Conservation (phyloP, 1,140 invertebrate genomes). For the Yoshiicerus persimilis region DNA sequence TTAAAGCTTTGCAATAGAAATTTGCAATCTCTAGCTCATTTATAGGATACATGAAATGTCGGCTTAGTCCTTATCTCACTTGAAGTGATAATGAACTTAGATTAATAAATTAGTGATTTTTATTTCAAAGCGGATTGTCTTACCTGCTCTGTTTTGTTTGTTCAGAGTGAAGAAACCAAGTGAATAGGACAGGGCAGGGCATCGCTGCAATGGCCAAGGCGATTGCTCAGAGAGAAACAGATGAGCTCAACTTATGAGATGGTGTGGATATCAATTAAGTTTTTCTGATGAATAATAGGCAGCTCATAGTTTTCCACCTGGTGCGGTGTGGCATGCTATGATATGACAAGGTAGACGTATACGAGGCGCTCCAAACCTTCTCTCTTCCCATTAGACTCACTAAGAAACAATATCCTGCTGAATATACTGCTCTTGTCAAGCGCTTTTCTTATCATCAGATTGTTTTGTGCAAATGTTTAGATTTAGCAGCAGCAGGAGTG, state of each 20-base stretch:
- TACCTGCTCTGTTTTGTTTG: background rate
- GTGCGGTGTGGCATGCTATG: background rate
- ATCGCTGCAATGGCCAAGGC: background rate
- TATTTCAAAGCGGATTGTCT: background rate
- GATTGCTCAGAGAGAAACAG: background rate
- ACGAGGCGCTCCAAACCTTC: background rate
- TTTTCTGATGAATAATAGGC: conserved; percentile 22
- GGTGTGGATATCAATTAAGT: conserved; percentile 17
- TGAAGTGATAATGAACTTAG: background rate
- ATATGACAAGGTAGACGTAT: background rate
- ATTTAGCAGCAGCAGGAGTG: conserved; percentile 15
- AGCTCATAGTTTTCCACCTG: conserved; percentile 18
- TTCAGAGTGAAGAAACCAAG: background rate
- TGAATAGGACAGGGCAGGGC: background rate
- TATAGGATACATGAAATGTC: background rate
- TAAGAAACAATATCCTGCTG: conserved; percentile 11
- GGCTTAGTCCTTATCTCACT: background rate
- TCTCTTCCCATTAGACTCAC: background rate
- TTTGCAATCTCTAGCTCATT: background rate
- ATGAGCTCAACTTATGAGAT: conserved; percentile 1
- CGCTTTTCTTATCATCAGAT: background rate
- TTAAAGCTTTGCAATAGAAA: background rate
- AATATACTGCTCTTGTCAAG: background rate
- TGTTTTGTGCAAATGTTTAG: conserved; percentile 18
- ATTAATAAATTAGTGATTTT: conserved; percentile 1